Evolutionary conservation across 2,113 vertebrate species (phyloP).

Genomic region (Bettongia penicillata): DNA sequence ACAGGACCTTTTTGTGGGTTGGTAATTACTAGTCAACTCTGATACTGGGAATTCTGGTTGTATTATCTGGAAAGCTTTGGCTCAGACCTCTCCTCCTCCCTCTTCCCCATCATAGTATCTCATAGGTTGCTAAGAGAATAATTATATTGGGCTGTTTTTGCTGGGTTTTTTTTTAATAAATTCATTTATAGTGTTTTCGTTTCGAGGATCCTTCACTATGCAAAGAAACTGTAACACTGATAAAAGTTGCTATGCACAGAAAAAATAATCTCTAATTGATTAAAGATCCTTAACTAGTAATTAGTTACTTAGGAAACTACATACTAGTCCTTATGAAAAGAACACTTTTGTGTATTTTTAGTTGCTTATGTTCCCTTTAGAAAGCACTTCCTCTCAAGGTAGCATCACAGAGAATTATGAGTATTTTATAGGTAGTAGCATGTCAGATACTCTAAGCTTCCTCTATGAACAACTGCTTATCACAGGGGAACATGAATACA

Average conservation of each 20-base stretch:
- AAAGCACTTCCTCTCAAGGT: conserved; percentile 4
- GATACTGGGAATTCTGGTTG: too few relatives aligned
- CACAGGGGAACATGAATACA: not conserved
- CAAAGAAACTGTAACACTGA: not conserved
- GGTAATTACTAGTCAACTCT: too few relatives aligned
- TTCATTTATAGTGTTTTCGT: not conserved
- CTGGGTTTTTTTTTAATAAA: too few relatives aligned
- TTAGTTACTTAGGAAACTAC: not conserved
- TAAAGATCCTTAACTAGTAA: not conserved
- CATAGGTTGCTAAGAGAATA: not conserved
- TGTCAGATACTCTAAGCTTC: not conserved
- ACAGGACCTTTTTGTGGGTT: too few relatives aligned
- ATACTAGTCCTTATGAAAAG: not conserved
- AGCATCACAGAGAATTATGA: not conserved
- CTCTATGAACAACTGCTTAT: not conserved
- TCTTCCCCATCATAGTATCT: not conserved
- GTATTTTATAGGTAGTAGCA: not conserved
- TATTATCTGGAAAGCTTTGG: too few relatives aligned
- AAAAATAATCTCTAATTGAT: not conserved
- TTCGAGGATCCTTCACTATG: not conserved
- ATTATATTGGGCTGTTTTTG: too few relatives aligned
- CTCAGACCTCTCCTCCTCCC: too few relatives aligned
- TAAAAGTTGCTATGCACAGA: not conserved
- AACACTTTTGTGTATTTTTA: conserved; percentile 1
- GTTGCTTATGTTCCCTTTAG: conserved; percentile 5